Percentiles rank a stretch among this genome's conserved stretches.
These are phyloP conservation scores for Bruchidius siliquastri DNA, from an alignment of 2,888 invertebrate genomes.

Conservation along the genomic window DNA sequence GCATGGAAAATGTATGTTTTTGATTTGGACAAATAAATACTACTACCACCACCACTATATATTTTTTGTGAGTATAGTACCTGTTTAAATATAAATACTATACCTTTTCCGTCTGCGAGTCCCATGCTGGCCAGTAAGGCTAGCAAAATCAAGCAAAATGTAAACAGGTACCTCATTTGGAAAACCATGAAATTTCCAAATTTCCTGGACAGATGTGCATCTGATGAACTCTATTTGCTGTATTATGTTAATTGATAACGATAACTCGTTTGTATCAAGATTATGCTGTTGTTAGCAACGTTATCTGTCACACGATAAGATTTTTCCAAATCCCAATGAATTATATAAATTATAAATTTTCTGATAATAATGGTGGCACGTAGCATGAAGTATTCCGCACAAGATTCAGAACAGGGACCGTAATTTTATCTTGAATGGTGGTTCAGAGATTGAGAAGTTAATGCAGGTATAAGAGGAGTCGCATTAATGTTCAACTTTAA, in stretches of 20 bases:
- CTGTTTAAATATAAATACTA: neutral
- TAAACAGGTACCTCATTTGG: neutral
- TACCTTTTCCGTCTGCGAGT: neutral
- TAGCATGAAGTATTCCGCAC: too few species aligned
- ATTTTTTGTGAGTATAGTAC: too few species aligned
- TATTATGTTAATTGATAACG: neutral
- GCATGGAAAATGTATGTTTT: too few species aligned
- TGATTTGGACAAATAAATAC: too few species aligned
- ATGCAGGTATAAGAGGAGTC: too few species aligned
- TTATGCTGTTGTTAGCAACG: neutral
- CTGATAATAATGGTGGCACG: too few species aligned
- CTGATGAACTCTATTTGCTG: neutral
- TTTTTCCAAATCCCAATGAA: neutral
- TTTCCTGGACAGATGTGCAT: neutral
- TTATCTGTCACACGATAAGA: neutral
- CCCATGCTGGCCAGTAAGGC: neutral
- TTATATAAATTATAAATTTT: neutral
- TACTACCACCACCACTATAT: too few species aligned
- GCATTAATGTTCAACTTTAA: too few species aligned
- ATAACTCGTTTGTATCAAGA: neutral
- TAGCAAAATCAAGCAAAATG: neutral
- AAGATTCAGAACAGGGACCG: too few species aligned
- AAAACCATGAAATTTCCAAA: neutral
- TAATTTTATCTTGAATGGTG: too few species aligned
- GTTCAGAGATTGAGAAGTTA: too few species aligned